Conservation (phyloP, 2,888 invertebrate genomes). For the Orchestes rusci region DNA sequence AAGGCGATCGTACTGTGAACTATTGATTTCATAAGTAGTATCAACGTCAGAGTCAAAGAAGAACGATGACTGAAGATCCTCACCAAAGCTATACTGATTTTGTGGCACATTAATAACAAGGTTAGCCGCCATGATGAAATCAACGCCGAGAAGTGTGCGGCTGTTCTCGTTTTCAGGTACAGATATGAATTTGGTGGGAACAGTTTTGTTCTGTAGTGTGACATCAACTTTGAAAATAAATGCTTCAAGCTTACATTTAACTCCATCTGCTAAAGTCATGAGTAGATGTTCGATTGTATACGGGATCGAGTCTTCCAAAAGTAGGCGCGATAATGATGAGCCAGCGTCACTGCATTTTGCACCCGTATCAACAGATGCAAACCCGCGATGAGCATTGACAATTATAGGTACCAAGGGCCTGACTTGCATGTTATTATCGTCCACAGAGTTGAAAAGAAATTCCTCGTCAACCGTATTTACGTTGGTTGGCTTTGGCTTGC, state of each 20-base stretch:
- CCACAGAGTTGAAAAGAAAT: not conserved
- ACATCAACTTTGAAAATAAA: not conserved
- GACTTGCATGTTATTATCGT: not conserved
- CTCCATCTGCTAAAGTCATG: not conserved
- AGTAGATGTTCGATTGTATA: not conserved
- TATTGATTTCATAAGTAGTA: not conserved
- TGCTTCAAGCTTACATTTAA: not conserved
- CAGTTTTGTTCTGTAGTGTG: not conserved
- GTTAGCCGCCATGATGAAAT: not conserved
- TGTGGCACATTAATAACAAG: not conserved
- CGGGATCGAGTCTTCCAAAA: not conserved
- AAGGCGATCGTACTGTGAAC: not conserved
- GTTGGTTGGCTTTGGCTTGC: not conserved
- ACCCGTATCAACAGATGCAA: not conserved
- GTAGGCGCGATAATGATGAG: not conserved
- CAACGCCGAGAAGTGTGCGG: not conserved
- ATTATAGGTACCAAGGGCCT: not conserved
- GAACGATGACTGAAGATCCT: not conserved
- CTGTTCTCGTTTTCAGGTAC: not conserved
- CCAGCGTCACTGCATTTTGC: not conserved
- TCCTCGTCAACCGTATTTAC: not conserved
- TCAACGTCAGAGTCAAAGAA: not conserved
- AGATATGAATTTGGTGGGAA: not conserved
- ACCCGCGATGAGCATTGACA: not conserved
- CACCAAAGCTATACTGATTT: not conserved